phyloP scores from a whole-genome alignment of 2,797 vertebrate genomes.

The Onychomys torridus region DNA sequence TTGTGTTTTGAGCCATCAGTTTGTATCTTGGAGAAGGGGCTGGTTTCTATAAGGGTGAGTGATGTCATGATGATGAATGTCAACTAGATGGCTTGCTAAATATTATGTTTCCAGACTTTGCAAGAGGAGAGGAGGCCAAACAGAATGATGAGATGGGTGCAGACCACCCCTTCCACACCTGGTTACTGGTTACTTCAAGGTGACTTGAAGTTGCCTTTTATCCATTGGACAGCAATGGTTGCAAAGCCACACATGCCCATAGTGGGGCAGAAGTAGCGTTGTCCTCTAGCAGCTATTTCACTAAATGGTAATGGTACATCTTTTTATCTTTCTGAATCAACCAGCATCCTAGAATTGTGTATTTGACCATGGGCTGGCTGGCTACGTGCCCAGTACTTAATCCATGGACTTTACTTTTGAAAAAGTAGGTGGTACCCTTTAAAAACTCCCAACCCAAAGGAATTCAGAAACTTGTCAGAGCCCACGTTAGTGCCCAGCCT shows the following conservation, averaged over 20 bases:
- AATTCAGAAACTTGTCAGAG: background rate
- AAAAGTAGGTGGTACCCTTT: background rate
- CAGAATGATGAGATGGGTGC: background rate
- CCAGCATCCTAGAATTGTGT: background rate
- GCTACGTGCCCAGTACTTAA: background rate
- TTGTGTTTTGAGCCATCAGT: constrained; percentile 54
- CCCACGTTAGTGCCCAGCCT: background rate
- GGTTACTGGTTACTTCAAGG: background rate
- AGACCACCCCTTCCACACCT: background rate
- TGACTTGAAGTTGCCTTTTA: background rate
- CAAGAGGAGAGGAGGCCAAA: background rate
- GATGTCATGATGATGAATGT: constrained; percentile 40
- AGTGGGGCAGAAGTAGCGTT: background rate
- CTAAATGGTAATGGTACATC: background rate
- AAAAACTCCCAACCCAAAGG: background rate
- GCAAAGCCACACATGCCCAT: background rate
- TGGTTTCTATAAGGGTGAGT: constrained; percentile 53
- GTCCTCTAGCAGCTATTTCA: background rate
- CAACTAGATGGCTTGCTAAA: background rate
- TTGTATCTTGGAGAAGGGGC: constrained; percentile 39
- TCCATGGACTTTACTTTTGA: background rate
- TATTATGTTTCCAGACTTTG: constrained; percentile 31
- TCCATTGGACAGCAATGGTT: background rate
- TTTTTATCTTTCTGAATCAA: background rate
- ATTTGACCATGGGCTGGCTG: background rate